Conservation (phyloP, 2,888 invertebrate species). For the Sisyra nigra region DNA sequence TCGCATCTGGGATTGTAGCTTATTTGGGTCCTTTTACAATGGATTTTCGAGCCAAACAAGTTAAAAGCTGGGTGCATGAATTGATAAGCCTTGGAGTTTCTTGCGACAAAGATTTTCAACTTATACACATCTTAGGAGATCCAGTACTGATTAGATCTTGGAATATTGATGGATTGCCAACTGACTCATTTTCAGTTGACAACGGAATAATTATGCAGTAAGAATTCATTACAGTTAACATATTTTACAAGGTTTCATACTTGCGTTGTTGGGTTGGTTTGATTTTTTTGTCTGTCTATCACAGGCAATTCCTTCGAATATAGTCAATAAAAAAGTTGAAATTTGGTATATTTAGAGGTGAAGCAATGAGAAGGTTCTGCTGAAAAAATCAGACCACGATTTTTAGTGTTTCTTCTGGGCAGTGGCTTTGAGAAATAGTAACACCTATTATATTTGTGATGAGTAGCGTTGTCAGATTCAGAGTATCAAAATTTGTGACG, state of each 20-base stretch:
- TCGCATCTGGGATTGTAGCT: conserved; percentile 79
- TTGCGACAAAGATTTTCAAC: conserved; percentile 58
- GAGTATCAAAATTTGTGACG: too few species aligned
- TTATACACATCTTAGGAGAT: conserved; percentile 69
- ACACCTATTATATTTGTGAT: too few species aligned
- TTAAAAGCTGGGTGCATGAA: conserved; percentile 54
- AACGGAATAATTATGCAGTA: conserved; percentile 85
- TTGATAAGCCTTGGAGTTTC: conserved; percentile 56
- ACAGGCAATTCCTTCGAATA: too few species aligned
- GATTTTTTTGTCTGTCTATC: background rate
- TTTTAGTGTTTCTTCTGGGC: too few species aligned
- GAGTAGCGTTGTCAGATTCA: too few species aligned
- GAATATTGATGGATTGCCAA: conserved; percentile 81
- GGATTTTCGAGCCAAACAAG: conserved; percentile 49
- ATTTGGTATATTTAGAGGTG: too few species aligned
- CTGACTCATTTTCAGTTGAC: conserved; percentile 77
- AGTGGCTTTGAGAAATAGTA: too few species aligned
- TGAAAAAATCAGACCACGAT: too few species aligned
- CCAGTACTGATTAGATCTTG: conserved; percentile 77
- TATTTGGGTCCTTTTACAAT: conserved; percentile 83
- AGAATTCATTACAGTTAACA: too few species aligned
- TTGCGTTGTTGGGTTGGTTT: background rate
- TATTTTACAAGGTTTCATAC: background rate
- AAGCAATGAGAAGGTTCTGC: too few species aligned
- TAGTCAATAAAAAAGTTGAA: too few species aligned